Base-by-base conservation (phyloP, 2,888 invertebrate genomes). In the Zaprionus bogoriensis region DNA sequence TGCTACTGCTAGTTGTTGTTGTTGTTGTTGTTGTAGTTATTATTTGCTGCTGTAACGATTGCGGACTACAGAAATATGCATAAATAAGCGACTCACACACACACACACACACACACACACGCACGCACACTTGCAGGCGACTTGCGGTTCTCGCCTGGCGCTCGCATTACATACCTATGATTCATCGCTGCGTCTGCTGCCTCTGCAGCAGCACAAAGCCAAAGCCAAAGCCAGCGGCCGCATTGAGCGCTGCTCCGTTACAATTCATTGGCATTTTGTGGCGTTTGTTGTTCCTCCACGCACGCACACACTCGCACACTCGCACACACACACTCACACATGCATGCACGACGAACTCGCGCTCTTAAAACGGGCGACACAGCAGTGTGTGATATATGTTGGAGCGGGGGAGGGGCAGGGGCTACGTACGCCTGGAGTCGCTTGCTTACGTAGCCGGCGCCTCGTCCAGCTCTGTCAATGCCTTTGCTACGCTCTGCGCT, bases 231-330 rank as follows among this genome's bases (percentile, higher is more conserved):
- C 28, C 74, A 57, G 68, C 74, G 63, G 59, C 63, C 71, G 69
- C 71, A 68, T 61, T 70, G 55, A 62, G 50, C 64, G 75, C 66
- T 70, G 75, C 63, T 69, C 69, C 82, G 65, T 81, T 84, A 65
- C 60, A 74, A 74, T 84, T 62, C 71, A 74, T 78, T 74, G 67
- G 63, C 75, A 75, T 75, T 75, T 75, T 61, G 63, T 65, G 73
- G 63, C 67, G 69, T 67, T 79, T 83, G 80, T 79, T 83, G 74
- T 83, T 80, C 67, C 80, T 77, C 70, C 77, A 66, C 62, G 17
- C 52, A 57, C 36, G 32, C 36, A 36, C 32, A 39, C 27, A 51
- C 28, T 38, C 45, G 52, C 32, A 55, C n/a, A n/a, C n/a, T n/a
- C 50, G 10, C 30, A 57, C 50, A 41, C 48, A 53, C 58, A 41